Conservation (phyloP, 2,797 vertebrate species). For the Manis crassicaudata region DNA sequence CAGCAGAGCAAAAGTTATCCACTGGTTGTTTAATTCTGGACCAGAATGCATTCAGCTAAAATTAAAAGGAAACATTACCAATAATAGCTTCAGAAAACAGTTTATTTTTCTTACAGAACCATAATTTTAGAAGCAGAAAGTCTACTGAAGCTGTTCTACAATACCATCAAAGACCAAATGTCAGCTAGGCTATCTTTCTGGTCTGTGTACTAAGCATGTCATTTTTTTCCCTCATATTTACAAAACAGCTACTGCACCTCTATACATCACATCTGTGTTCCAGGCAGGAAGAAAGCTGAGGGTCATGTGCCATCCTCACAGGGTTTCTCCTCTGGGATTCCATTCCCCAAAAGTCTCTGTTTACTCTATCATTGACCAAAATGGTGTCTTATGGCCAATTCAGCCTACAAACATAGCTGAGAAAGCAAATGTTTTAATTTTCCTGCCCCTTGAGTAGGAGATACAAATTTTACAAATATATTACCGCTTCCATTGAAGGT, state of each 20-base stretch:
- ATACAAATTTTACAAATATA: constrained; percentile 30
- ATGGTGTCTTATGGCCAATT: neutral
- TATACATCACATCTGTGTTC: neutral
- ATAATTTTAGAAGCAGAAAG: neutral
- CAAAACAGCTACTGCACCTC: neutral
- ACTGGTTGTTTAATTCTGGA: neutral
- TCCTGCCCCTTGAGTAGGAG: neutral
- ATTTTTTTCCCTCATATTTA: neutral
- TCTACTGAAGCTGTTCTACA: neutral
- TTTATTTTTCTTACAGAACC: neutral
- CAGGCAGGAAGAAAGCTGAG: constrained; percentile 9
- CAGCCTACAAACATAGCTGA: neutral
- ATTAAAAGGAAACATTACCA: neutral
- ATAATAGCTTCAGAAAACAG: neutral
- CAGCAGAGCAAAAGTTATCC: neutral
- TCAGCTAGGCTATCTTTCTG: neutral
- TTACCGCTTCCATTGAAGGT: neutral
- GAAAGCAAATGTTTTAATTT: neutral
- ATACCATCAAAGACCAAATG: neutral
- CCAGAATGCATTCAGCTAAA: neutral
- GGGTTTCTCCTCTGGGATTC: neutral
- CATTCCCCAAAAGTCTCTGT: neutral
- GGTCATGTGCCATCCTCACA: neutral
- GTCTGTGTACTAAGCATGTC: neutral
- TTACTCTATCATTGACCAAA: neutral